Evolutionary conservation across 2,113 vertebrate species (phyloP), one percentile per base, ranked within the genome.

Genomic region (Perognathus longimembris): DNA sequence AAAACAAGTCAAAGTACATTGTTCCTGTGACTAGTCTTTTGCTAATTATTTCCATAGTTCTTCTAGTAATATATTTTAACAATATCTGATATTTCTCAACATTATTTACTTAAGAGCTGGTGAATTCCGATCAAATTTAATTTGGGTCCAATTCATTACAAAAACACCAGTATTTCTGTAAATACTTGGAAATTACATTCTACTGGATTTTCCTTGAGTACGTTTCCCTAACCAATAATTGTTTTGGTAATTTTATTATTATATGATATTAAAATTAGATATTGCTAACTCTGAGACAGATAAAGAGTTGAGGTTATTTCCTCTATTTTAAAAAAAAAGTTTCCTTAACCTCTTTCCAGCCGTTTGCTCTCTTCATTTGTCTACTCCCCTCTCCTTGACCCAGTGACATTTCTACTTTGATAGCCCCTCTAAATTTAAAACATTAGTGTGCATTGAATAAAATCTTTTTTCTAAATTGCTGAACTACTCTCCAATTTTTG

Each of bases 121-220:
- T 88, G 34, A 82, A 82, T 76, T 78, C 40, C n/a, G 30, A 10
- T 73, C 63, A 30, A 89, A 54, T 73, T 78, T 88, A 22, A 8
- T 36, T 42, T 73, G 38, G 61, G 74, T 40, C n/a, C 30, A 81
- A 5, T 42, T 77, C 36, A 76, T 76, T 59, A 89, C n/a, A 67
- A n/a, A 87, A 80, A 74, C 22, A 67, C n/a, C n/a, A n/a, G n/a
- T n/a, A n/a, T n/a, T n/a, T n/a, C n/a, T n/a, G n/a, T n/a, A n/a
- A n/a, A n/a, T n/a, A 71, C 45, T 76, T 77, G 70, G 77, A 77
- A 93, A 70, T n/a, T 83, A 59, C 20, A 21, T 59, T 83, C 70
- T 82, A n/a, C 20, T 88, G 69, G 32, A 76, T 75, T 85, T 54
- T 69, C 7, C 36, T 88, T 76, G 17, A 67, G 24, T 61, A 61